These are phyloP conservation scores for Chaetogeoica ovagalla DNA, from an alignment of 2,888 invertebrate species.

Conservation along the genomic window DNA sequence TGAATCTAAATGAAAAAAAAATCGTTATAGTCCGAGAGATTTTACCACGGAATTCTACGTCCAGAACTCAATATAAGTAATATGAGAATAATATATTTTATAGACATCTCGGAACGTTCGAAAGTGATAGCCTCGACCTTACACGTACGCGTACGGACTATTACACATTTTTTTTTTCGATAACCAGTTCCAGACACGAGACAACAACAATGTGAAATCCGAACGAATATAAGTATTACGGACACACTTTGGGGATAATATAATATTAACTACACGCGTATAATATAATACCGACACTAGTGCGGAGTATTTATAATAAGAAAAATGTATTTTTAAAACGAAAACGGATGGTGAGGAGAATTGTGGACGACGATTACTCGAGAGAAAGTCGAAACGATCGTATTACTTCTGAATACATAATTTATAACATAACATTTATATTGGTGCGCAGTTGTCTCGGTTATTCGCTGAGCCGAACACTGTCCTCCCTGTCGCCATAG, in stretches of 20 bases:
- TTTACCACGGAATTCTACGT: not conserved
- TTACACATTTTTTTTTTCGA: not conserved
- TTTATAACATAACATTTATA: not conserved
- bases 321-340: not conserved
- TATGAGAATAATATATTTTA: no score
- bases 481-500: no score
- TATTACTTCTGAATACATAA: conserved; percentile 11
- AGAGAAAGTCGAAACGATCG: conserved; percentile 30
- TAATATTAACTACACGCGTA: no score
- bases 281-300: no score
- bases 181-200: not conserved
- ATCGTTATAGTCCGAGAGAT: not conserved
- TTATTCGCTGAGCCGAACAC: no score
- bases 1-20: no score
- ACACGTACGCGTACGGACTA: not conserved
- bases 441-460: no score
- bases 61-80: no score
- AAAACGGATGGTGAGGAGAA: not conserved
- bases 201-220: conserved; percentile 25
- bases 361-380: conserved; percentile 17
- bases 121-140: conserved; percentile 7
- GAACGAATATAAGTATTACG: not conserved
- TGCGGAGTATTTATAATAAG: no score
- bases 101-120: not conserved
- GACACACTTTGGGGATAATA: no score